Evolutionary conservation across 2,113 vertebrate species (phyloP), one percentile per base, ranked within the genome.

Genomic region (Pedetes capensis): DNA sequence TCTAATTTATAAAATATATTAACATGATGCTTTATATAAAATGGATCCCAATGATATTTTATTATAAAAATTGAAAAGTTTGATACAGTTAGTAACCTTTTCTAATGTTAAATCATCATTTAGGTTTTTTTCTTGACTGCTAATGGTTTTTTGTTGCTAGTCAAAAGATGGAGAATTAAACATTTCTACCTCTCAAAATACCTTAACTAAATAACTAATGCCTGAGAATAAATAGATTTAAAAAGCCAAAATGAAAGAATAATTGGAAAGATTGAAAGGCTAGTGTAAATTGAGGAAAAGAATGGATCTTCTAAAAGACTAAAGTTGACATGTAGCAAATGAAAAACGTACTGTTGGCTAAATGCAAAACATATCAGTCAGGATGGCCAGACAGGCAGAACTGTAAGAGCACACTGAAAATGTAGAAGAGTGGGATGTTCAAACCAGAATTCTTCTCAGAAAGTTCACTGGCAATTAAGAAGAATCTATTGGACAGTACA

Each of bases 191-290:
- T 49, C 75, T 69, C 57, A 9, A 17, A 96, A 81, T 61, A 81
- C 3, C n/a, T 95, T 96, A 96, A 94, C 89, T 96, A 97, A 97
- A 84, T 94, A 96, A 32, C 8, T 96, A 87, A 92, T 32, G 74
- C 32, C 87, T 71, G 12, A 59, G 9, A 94, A 86, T 72, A 91
- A 81, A 86, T 53, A 63, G 49, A 87, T 74, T 95, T 57, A 42
- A 63, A 59, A 91, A 63, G 61, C 5, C n/a, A 44, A 82, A 51
- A 66, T 87, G 14, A 80, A 82, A 10, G 18, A 88, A 74, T 87
- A 88, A 85, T 87, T 72, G 78, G 95, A 87, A 2, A 27, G 9
- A 42, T 3, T 87, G 78, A 97, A 87, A 87, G 94, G 6, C 6
- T 32, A 95, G 14, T 23, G 27, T 0, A 96, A n/a, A 82, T 82